Evolutionary conservation across 2,888 invertebrate species (phyloP), one percentile per base, ranked within the genome.

Genomic region (Polydrusus pterygomalis): DNA sequence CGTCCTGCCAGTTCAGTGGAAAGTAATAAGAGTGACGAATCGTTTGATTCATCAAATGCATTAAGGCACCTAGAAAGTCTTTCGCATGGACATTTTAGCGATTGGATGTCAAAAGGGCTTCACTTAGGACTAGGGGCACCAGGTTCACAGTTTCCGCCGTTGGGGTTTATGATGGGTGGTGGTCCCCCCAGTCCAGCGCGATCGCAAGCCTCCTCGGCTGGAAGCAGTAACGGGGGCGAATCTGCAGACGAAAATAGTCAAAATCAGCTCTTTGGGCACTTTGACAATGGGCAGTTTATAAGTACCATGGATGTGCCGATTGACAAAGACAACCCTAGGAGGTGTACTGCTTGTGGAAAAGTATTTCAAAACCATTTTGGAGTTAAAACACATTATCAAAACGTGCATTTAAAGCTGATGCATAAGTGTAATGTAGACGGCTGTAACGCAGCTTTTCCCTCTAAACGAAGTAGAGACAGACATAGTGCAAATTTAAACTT

Each of bases 341-440:
- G 95, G 82, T 98, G 98, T 87, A 93, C 95, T 2, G 95, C 96
- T 40, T 98, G 98, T 87, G 96, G 96, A 8, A 97, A 97, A 88
- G 91, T 95, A 84, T 98, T 97, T 87, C 96, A 96, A 87, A 98
- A 97, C 85, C 94, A 96, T 83, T 97, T 97, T 85, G 95, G 96
- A 64, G 93, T 97, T 25, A 97, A 97, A 88, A 95, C 96, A 0
- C 98, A 98, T 87, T 98, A 97, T 87, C 97, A 97, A 89, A 97
- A 96, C 87, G 95, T 96, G 10, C 98, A 98, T 88, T 91, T 98
- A 68, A 98, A 98, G 88, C 89, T 97, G 76, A 96, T 97, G 94
- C 97, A 97, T 88, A 96, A 95, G 85, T 98, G 98, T 88, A 96
- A 94, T 83, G 94, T 97, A 30, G 97, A 97, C 80, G 97, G 97